Evolutionary conservation across 2,113 vertebrate species (phyloP).

Genomic region (Egretta garzetta): DNA sequence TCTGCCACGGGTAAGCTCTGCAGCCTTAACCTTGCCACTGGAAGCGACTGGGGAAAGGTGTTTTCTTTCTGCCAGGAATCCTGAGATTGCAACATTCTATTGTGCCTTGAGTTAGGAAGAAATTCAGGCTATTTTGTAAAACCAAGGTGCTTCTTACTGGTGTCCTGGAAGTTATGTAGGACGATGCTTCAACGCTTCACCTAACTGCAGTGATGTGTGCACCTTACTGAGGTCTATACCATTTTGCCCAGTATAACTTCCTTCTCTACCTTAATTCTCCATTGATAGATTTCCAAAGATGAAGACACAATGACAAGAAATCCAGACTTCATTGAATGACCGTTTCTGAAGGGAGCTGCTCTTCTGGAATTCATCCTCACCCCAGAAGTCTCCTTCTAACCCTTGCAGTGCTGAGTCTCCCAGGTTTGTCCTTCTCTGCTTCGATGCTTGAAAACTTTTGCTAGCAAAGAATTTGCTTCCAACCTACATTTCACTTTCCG

Average conservation of each 20-base stretch:
- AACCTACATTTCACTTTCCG: slow-evolving; percentile 23
- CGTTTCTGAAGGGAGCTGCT: background rate
- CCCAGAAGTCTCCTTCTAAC: background rate
- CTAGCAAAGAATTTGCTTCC: background rate
- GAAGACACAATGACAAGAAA: background rate
- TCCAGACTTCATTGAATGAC: background rate
- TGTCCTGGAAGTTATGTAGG: background rate
- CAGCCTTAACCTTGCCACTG: background rate
- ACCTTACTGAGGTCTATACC: background rate
- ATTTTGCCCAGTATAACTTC: background rate
- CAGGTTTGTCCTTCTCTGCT: background rate
- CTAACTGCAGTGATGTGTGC: background rate
- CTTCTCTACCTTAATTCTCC: background rate
- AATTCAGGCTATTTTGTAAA: background rate
- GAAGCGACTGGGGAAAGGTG: background rate
- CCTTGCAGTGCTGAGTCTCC: background rate
- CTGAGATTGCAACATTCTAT: rapidly evolving
- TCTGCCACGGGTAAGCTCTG: background rate
- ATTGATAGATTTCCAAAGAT: background rate
- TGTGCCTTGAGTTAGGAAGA: rapidly evolving
- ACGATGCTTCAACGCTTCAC: background rate
- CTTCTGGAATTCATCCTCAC: background rate
- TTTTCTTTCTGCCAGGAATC: background rate
- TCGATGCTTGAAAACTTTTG: background rate
- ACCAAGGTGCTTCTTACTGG: background rate